Conservation (phyloP, 2,888 invertebrate genomes). For the Lacanobia oleracea region DNA sequence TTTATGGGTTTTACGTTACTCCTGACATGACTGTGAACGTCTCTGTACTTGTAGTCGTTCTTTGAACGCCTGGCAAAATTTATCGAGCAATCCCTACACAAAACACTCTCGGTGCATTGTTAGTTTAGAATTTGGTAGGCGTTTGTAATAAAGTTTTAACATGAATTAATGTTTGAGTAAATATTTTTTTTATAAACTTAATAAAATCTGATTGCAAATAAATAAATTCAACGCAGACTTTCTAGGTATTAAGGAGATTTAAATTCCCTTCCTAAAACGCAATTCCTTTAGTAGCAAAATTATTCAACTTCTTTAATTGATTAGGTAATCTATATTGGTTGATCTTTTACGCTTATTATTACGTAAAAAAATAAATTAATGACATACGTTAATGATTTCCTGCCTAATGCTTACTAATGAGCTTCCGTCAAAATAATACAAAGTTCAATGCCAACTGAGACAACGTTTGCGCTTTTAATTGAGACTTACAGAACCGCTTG, state of each 20-base stretch:
- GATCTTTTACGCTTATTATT: not conserved
- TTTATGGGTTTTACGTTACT: not conserved
- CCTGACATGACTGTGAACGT: not conserved
- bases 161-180: not conserved
- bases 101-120: conserved; percentile 3
- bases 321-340: not conserved
- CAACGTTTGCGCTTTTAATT: conserved; percentile 36
- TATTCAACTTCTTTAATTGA: not conserved
- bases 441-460: conserved; percentile 41
- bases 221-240: too few species aligned
- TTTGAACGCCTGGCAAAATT: conserved; percentile 44
- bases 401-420: conserved; percentile 18
- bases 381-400: conserved; percentile 18
- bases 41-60: not conserved
- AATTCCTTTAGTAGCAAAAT: not conserved
- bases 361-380: conserved; percentile 1
- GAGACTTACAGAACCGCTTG: conserved; percentile 10
- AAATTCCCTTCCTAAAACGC: not conserved
- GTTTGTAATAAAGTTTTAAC: conserved; percentile 8
- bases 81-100: conserved; percentile 29
- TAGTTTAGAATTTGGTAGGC: conserved; percentile 33
- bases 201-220: not conserved
- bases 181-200: not conserved
- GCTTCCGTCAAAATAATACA: conserved; percentile 33
- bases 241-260: not conserved